Evolutionary conservation across 2,888 invertebrate species (phyloP), one percentile per base, ranked within the genome.

Genomic region (Pandemis heparana): DNA sequence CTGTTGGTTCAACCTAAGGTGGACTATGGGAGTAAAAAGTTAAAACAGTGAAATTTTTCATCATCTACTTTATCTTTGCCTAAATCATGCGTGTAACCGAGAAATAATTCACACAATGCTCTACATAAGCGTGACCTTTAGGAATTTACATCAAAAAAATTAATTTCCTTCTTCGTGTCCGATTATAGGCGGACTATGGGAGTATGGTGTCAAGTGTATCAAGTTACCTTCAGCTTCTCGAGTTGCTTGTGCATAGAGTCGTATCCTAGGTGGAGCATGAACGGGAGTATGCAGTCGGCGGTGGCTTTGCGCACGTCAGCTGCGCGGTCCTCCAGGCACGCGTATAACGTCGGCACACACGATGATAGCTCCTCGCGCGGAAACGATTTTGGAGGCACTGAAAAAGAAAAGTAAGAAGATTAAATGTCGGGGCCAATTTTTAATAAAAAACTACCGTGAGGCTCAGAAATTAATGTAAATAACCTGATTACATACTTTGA

Each of bases 201-300:
- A 18, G 16, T 18, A 7, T 4, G 18, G 18, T 53, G 53, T 53
- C 9, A 53, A 53, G 18, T 12, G 12, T 12, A 56, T 23, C 41
- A 38, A 53, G 62, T 71, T 83, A 97, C 97, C 96, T 98, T 98
- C 6, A 98, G 87, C 86, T 97, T 98, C 76, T 97, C 96, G 0
- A 97, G 95, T 75, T 96, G 96, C 78, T 96, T 96, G 71, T 95
- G 92, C 97, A 98, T 97, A 10, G 95, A 82, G 67, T 97, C 97
- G 82, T 97, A 98, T 0, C 99, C 98, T 8, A 98, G 94, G 86
- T 99, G 99, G 77, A 98, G 96, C 99, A 99, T 99, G 81, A 98
- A 96, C 4, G 98, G 98, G 60, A 98, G 91, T 51, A 99, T 96
- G 59, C 98, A 97, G 85, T 99, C 99, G 70, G 97, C 97, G 1